Evolutionary conservation across 2,797 vertebrate species (phyloP).

Genomic region (Erethizon dorsatum): DNA sequence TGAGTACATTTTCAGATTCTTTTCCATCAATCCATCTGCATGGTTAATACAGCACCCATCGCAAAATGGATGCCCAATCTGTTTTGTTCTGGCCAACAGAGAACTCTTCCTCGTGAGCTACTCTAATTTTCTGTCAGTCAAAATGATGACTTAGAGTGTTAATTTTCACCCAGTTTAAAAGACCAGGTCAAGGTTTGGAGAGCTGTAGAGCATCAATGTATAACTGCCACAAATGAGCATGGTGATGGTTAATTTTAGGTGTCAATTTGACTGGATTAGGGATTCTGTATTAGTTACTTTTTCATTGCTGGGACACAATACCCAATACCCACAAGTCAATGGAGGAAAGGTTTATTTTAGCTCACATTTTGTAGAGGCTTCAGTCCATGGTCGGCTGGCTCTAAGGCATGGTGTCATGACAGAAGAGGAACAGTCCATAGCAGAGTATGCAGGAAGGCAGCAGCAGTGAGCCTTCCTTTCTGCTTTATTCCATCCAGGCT

Average conservation of each 20-base stretch:
- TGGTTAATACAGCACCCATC: not conserved
- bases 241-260: not conserved
- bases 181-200: not conserved
- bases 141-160: slow-evolving; percentile 10
- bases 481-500: not conserved
- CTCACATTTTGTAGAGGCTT: not conserved
- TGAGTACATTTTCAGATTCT: not conserved
- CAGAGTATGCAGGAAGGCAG: not conserved
- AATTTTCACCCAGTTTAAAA: slow-evolving; percentile 29
- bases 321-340: not conserved
- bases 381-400: not conserved
- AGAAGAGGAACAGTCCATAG: not conserved
- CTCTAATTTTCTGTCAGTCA: slow-evolving; percentile 31
- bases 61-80: not conserved
- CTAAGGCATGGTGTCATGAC: not conserved
- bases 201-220: not conserved
- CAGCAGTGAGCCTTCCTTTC: not conserved
- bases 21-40: not conserved
- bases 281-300: not conserved
- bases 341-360: not conserved
- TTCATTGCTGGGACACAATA: not conserved
- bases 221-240: not conserved
- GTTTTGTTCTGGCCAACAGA: not conserved
- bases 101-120: not conserved
- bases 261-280: not conserved